Base-by-base conservation (phyloP, 1,140 invertebrate species). In the Pseudomyrmex gracilis region DNA sequence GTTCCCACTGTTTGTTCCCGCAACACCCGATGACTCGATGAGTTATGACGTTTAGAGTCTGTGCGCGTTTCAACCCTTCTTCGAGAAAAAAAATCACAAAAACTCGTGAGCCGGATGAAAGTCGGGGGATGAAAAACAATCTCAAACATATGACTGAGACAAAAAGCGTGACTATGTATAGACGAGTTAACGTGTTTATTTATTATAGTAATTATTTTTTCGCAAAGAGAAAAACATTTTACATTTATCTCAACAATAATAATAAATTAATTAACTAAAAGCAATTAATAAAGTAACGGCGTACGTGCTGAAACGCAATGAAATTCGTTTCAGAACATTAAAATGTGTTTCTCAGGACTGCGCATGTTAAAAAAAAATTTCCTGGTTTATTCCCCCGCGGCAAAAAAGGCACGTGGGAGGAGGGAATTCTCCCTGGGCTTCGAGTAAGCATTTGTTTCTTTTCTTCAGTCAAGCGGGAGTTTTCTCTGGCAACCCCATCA, bases 11-110 rank as follows among this genome's bases (percentile, higher is more conserved):
- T 82, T 88, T 90, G 83, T 90, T 84, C 88, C 84, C 66, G 82
- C 80, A 60, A 83, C 86, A 82, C 51, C 68, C 85, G 58, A 17
- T 66, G 76, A 64, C 57, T 87, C 83, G 76, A 92, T 92, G 90
- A 92, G 84, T 92, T 93, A 92, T 87, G 92, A 92, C 92, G 49
- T 92, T 89, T 92, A 71, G 53, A 85, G 87, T 91, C 85, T 24
- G 20, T 58, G 55, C 34, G 15, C 49, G 57, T 55, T 84, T 71
- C 58, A 87, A 85, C 91, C 90, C 90, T 90, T 90, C 82, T n/a
- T 67, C 22, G 22, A 45, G 45, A 47, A 60, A 88, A 88, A 88
- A 51, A 17, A 3, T 20, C 7, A 7, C n/a, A 86, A 89, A 89
- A 88, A 89, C 22, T 70, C n/a, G 2, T 22, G 5, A 10, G 10